Evolutionary conservation across 2,797 vertebrate species (phyloP).

Genomic region (Mormyrops attenuatus): DNA sequence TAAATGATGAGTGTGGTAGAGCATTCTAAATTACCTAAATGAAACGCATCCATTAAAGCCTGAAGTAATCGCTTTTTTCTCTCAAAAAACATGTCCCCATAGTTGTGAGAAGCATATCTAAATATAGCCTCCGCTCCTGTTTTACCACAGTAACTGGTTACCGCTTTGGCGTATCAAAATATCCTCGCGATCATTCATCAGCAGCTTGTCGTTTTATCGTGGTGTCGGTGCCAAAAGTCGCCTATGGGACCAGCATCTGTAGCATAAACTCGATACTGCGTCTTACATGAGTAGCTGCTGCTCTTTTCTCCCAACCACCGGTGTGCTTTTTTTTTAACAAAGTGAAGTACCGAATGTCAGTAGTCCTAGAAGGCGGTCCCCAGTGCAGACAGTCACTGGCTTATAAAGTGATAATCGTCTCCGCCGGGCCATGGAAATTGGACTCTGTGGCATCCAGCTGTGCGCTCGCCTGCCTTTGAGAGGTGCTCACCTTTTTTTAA

Average conservation of each 20-base stretch:
- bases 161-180: neutral
- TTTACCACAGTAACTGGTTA: neutral
- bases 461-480: neutral
- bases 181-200: neutral
- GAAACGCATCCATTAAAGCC: neutral
- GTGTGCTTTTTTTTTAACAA: neutral
- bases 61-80: neutral
- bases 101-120: neutral
- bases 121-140: neutral
- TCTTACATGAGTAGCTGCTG: neutral
- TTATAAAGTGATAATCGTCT: neutral
- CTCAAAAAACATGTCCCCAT: neutral
- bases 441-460: neutral
- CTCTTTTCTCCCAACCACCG: neutral
- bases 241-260: neutral
- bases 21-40: neutral
- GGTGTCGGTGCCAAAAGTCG: neutral
- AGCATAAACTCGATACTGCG: neutral
- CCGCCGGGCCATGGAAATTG: neutral
- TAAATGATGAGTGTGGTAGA: neutral
- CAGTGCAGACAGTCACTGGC: neutral
- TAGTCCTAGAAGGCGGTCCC: too few relatives aligned
- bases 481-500: conserved; percentile 28
- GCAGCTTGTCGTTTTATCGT: neutral
- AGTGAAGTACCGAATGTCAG: neutral